Conservation (phyloP, 2,888 invertebrate genomes). For the Cordylochernes scorpioides region DNA sequence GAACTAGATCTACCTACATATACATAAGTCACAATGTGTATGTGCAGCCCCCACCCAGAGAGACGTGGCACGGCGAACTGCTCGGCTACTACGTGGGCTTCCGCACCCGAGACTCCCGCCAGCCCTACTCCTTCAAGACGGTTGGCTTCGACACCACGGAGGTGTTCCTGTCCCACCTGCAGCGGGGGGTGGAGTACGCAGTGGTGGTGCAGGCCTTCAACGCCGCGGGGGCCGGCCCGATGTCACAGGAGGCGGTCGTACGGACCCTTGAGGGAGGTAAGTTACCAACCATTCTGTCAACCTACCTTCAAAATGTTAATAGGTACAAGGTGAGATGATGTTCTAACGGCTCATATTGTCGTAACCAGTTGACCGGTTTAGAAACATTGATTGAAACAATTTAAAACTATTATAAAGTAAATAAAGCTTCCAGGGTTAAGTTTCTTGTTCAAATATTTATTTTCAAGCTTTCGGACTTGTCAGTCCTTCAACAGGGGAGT, state of each 20-base stretch:
- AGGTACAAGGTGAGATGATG: too few species aligned
- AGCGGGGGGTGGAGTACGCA: constrained; percentile 10
- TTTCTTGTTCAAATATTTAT: too few species aligned
- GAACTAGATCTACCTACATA: too few species aligned
- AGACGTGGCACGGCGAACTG: constrained; percentile 12
- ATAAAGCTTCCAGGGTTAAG: too few species aligned
- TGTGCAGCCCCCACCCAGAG: constrained; percentile 10
- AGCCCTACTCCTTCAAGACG: constrained; percentile 12
- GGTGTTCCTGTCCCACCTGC: constrained; percentile 9
- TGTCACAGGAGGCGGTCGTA: constrained; percentile 12
- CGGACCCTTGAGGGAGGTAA: constrained; percentile 11
- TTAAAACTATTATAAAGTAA: too few species aligned
- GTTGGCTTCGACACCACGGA: constrained; percentile 9
- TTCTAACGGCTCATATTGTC: too few species aligned
- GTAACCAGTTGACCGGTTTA: too few species aligned
- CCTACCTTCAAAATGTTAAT: too few species aligned
- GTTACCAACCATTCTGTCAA: background rate
- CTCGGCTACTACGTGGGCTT: constrained; percentile 12
- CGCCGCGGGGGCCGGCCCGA: constrained; percentile 10
- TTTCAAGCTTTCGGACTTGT: too few species aligned
- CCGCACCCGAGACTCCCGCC: constrained; percentile 8
- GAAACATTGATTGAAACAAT: too few species aligned
- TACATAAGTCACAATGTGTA: too few species aligned
- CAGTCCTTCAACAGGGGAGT: too few species aligned
- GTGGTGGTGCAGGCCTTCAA: constrained; percentile 12